These are phyloP conservation scores for Neolamprologus cancellatus DNA, from an alignment of 2,113 vertebrate species.

Conservation along the genomic window DNA sequence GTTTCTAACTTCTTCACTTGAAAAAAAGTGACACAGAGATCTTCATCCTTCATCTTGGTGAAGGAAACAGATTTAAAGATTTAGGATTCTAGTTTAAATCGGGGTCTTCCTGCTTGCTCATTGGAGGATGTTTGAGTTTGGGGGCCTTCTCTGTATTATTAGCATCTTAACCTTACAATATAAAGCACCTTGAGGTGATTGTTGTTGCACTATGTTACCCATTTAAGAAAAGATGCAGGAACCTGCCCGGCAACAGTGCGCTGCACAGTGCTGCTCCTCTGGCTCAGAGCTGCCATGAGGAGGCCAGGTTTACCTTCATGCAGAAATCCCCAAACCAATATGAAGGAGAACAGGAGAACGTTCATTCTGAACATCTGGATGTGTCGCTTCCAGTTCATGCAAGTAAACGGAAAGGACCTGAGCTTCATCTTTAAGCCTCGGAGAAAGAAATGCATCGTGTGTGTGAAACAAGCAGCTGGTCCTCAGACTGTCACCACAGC, in stretches of 20 bases:
- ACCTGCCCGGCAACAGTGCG: not conserved
- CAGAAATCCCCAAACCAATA: not conserved
- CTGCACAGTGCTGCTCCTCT: not conserved
- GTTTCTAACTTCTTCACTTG: not conserved
- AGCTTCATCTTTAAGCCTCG: no score
- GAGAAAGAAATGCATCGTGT: no score
- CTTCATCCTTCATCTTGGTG: not conserved
- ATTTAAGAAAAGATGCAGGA: not conserved
- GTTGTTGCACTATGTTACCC: not conserved
- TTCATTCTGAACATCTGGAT: not conserved
- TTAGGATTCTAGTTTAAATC: not conserved
- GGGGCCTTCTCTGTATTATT: accelerated
- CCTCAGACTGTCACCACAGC: not conserved
- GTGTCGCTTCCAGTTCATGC: not conserved
- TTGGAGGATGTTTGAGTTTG: not conserved
- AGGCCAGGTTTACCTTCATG: not conserved
- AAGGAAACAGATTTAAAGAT: not conserved
- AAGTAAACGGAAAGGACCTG: not conserved
- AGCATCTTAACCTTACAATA: not conserved
- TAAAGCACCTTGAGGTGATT: not conserved
- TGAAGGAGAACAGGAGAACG: not conserved
- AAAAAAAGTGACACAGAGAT: accelerated
- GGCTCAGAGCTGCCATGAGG: accelerated
- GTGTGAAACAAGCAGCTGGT: not conserved
- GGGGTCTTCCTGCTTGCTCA: accelerated